Conservation (phyloP, 2,797 vertebrate genomes). For the Synanceia verrucosa region DNA sequence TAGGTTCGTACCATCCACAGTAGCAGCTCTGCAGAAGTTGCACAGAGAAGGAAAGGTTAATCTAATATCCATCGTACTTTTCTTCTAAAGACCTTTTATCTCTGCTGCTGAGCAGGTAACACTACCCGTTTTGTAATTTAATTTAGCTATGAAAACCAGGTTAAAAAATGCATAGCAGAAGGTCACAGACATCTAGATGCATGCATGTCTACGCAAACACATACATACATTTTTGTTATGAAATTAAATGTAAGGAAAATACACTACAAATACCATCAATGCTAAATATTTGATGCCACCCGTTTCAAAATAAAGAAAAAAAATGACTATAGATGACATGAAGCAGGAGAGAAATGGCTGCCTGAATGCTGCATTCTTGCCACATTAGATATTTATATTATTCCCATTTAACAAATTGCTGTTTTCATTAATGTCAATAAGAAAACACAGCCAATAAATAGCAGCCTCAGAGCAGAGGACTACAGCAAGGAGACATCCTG, state of each 20-base stretch:
- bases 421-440: background rate
- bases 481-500: background rate
- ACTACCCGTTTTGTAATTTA: background rate
- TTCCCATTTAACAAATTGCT: background rate
- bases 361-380: conserved; percentile 14
- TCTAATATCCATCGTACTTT: background rate
- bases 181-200: background rate
- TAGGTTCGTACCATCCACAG: conserved; percentile 87
- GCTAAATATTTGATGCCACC: conserved; percentile 18
- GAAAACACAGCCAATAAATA: background rate
- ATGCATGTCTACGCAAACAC: background rate
- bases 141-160: background rate
- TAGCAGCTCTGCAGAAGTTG: conserved; percentile 83
- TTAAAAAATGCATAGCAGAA: background rate
- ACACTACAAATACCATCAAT: conserved; percentile 12
- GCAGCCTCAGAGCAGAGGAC: background rate
- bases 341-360: conserved; percentile 18
- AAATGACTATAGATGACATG: background rate
- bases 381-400: conserved; percentile 14
- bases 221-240: background rate
- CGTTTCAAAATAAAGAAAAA: conserved; percentile 6
- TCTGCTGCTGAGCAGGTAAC: background rate
- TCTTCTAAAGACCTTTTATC: background rate
- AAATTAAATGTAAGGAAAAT: conserved; percentile 1
- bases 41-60: conserved; percentile 16